These are phyloP conservation scores for Bambusicola thoracicus DNA, from an alignment of 2,113 vertebrate genomes.

Conservation along the genomic window DNA sequence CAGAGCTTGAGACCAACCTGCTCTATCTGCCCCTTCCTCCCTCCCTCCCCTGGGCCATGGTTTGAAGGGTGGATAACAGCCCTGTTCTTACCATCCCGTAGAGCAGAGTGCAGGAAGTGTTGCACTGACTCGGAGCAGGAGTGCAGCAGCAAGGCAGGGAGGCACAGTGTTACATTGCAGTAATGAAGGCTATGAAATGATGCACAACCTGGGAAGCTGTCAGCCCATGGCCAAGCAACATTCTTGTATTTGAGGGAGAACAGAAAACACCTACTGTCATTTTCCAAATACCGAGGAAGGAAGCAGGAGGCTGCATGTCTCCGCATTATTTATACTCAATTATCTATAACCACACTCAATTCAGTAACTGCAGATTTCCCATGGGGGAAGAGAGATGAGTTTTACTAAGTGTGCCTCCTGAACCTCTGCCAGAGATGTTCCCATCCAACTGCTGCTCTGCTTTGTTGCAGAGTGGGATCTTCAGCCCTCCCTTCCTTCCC, in stretches of 20 bases:
- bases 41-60: not conserved
- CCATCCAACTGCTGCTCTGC: not conserved
- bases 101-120: not conserved
- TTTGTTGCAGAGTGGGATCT: not conserved
- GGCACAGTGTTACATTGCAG: not conserved
- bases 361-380: not conserved
- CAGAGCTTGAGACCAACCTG: not conserved
- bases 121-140: not conserved
- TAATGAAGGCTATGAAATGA: not conserved
- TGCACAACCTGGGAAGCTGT: not conserved
- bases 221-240: not conserved
- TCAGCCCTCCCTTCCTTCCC: not conserved
- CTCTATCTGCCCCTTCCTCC: not conserved
- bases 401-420: not conserved
- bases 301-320: not conserved
- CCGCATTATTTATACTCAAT: not conserved
- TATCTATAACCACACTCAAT: not conserved
- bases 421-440: not conserved
- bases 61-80: not conserved
- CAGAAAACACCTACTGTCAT: not conserved
- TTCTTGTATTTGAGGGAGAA: not conserved
- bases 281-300: not conserved
- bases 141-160: not conserved
- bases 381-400: not conserved
- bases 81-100: not conserved